These are phyloP conservation scores for Diplazon laetatorius DNA, from an alignment of 2,888 invertebrate genomes.

Conservation along the genomic window DNA sequence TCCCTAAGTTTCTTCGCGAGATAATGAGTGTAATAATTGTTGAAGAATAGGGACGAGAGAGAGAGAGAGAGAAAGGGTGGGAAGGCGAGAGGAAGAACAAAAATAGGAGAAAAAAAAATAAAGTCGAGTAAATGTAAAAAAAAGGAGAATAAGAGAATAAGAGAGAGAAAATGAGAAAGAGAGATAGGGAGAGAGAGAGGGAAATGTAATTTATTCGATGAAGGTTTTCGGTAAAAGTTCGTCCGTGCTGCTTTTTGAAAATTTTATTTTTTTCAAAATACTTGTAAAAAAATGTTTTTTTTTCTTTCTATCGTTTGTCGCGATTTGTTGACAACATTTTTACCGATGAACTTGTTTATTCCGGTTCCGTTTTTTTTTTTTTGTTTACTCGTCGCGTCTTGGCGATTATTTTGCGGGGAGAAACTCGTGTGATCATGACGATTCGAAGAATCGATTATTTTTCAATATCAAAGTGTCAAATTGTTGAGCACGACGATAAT, in stretches of 20 bases:
- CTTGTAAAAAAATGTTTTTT: too few relatives aligned
- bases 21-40: conserved; percentile 69
- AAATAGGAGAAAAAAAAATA: conserved; percentile 49
- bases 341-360: too few relatives aligned
- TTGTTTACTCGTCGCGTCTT: too few relatives aligned
- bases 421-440: conserved; percentile 48
- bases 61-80: conserved; percentile 20
- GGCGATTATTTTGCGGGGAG: too few relatives aligned
- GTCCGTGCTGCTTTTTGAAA: too few relatives aligned
- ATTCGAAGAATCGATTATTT: conserved; percentile 77
- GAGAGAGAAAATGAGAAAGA: conserved; percentile 27
- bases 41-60: too few relatives aligned
- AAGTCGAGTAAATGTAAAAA: conserved; percentile 20
- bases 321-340: conserved; percentile 20
- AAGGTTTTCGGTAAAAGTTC: too few relatives aligned
- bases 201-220: too few relatives aligned
- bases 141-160: conserved; percentile 44
- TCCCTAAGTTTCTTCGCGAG: conserved; percentile 72
- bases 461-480: conserved; percentile 79
- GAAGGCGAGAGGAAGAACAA: conserved; percentile 19
- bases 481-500: conserved; percentile 69
- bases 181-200: conserved; percentile 10
- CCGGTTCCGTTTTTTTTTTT: too few relatives aligned
- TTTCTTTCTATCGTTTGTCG: not conserved
- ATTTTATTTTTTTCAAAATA: too few relatives aligned